Evolutionary conservation across 2,888 invertebrate genomes (phyloP), one percentile per base, ranked within the genome.

Genomic region (Pyralis farinalis): DNA sequence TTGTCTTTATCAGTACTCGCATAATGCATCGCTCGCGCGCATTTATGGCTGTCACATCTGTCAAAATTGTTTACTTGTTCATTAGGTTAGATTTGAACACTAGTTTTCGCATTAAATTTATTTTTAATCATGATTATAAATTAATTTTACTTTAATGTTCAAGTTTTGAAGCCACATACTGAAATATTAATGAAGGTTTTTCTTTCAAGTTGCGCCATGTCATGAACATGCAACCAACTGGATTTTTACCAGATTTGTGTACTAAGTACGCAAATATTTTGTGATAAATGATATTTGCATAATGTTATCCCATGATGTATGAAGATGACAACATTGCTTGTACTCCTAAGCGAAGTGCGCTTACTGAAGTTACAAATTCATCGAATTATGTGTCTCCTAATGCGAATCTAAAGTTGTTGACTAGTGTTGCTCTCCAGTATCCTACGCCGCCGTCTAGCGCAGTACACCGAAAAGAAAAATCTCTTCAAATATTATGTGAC

Each of bases 351-450:
- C 84, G 90, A 50, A 85, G 73, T 64, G 89, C 89, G 43, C 81
- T 91, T 38, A 84, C 88, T 40, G 91, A 91, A 73, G 84, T 91
- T 37, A 91, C 90, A 30, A 91, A 91, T 63, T 80, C 89, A 8
- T 71, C 83, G 21, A 79, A 75, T 46, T 90, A 90, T 55, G 87
- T 92, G 10, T 93, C 93, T 11, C 93, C 93, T 12, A 93, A 91
- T 42, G 92, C 93, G 49, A 93, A 93, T 76, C 83, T 93, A 34
- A 92, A 92, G 75, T 76, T 93, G 54, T 75, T 93, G 47, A 93
- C 92, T 5, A 92, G 91, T 77, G 91, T 93, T 40, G 92, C 93
- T 7, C 74, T 86, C 65, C 89, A 84, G 47, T 88, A 88, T 58
- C 88, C 88, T 52, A 88, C 88, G 62, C 88, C 88, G 49, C 86